Conservation (phyloP, 1,140 invertebrate genomes). For the Penaeus indicus region DNA sequence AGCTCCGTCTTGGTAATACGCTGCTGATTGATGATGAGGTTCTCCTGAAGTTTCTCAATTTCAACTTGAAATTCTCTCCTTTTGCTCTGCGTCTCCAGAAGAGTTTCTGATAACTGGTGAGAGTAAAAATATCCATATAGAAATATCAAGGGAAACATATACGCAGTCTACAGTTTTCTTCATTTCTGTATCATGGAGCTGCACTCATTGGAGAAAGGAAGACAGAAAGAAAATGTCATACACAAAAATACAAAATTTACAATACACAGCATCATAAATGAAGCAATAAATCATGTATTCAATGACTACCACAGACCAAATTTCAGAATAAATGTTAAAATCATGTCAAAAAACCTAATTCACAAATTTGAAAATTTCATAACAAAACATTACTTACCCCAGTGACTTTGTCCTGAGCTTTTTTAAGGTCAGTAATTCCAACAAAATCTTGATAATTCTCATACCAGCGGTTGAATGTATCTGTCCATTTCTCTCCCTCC, state of each 20-base stretch:
- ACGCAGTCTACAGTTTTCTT: too few species aligned
- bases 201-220: too few species aligned
- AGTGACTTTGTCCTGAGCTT: slow-evolving; percentile 49
- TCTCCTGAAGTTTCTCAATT: slow-evolving; percentile 41
- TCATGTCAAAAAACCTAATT: too few species aligned
- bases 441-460: slow-evolving; percentile 51
- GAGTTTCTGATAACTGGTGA: slow-evolving; percentile 32
- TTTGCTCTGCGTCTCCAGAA: slow-evolving; percentile 31
- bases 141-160: too few species aligned
- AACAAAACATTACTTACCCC: slow-evolving; percentile 18
- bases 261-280: too few species aligned
- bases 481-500: slow-evolving; percentile 52
- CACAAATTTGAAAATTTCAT: too few species aligned
- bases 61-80: slow-evolving; percentile 39
- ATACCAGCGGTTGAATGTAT: slow-evolving; percentile 53
- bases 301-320: too few species aligned
- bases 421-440: slow-evolving; percentile 49
- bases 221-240: too few species aligned
- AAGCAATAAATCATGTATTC: too few species aligned
- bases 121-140: not conserved
- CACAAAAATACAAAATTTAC: too few species aligned
- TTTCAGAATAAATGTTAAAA: too few species aligned
- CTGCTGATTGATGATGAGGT: slow-evolving; percentile 40
- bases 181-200: too few species aligned
- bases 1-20: slow-evolving; percentile 50